Evolutionary conservation across 2,888 invertebrate species (phyloP), one percentile per base, ranked within the genome.

Genomic region (Tachystola acroxantha): DNA sequence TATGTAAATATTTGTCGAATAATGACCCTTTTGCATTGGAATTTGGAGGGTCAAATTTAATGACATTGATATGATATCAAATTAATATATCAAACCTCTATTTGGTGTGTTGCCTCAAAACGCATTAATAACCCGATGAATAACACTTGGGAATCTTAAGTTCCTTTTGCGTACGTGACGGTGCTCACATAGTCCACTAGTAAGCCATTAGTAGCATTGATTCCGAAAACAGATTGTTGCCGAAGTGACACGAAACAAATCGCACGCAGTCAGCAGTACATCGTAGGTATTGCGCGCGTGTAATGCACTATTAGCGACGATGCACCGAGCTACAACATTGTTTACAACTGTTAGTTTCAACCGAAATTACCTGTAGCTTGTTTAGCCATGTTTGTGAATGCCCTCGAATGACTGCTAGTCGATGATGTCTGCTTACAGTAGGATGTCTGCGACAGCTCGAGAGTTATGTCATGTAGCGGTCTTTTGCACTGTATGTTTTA

Each of bases 251-350:
- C 34, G 20, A 10, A 3, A n/a, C 20, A 22, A 59, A 57, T 60
- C 53, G 56, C 60, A 53, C 63, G 58, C 53, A 52, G 53, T 42
- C 51, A 46, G 33, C 39, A 48, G 37, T 40, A 46, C 47, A 20
- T 16, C 3, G 3, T 11, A 31, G 32, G 38, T 48, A 57, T 63
- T 57, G 57, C 53, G 63, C 67, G 59, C 59, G 53, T 61, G 58
- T 54, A 32, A 52, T 52, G 65, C 70, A 69, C 67, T 45, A 36
- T 36, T 32, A 35, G 34, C 22, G 35, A 20, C 32, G 7, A 10
- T 20, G 35, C 39, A 39, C 37, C 29, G 9, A 16, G n/a, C 7
- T 28, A 28, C 20, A 25, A 14, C 19, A 29, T 20, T 16, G 24
- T n/a, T n/a, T n/a, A n/a, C n/a, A n/a, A n/a, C n/a, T n/a, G n/a